Evolutionary conservation across 2,113 vertebrate species (phyloP).

Genomic region (Notothenia coriiceps): DNA sequence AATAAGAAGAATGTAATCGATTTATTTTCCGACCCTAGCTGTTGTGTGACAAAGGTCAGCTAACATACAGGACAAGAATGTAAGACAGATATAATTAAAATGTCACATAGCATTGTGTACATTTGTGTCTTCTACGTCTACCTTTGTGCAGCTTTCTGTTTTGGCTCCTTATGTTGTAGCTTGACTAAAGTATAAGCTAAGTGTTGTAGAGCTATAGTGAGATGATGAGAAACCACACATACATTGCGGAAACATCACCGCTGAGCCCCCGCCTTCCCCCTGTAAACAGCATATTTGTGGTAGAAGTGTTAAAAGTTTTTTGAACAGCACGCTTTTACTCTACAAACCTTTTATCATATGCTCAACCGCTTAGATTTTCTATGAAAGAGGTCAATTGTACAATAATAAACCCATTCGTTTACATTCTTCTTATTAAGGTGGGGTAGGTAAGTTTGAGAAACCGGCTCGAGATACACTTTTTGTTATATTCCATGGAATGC

Average conservation of each 20-base stretch:
- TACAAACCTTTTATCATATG: neutral
- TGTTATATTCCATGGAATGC: too few relatives aligned
- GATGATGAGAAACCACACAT: constrained; percentile 47
- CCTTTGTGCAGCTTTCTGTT: neutral
- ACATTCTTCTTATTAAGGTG: too few relatives aligned
- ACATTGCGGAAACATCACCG: constrained; percentile 27
- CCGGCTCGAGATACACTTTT: too few relatives aligned
- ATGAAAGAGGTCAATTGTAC: neutral
- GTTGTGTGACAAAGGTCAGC: neutral
- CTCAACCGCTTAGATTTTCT: neutral
- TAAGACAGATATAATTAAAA: neutral
- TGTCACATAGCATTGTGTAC: neutral
- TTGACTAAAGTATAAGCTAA: neutral
- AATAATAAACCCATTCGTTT: neutral
- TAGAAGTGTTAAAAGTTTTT: neutral
- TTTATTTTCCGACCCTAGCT: neutral
- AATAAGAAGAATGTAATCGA: neutral
- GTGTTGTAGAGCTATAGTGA: neutral
- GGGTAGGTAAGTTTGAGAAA: too few relatives aligned
- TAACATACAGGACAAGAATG: neutral
- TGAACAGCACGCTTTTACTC: neutral
- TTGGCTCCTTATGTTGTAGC: neutral
- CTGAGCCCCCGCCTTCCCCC: constrained; percentile 1
- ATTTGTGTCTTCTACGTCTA: neutral
- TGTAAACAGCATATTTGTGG: constrained; percentile 11